Evolutionary conservation across 2,797 vertebrate species (phyloP).

Genomic region (Chloroceryle amazona): DNA sequence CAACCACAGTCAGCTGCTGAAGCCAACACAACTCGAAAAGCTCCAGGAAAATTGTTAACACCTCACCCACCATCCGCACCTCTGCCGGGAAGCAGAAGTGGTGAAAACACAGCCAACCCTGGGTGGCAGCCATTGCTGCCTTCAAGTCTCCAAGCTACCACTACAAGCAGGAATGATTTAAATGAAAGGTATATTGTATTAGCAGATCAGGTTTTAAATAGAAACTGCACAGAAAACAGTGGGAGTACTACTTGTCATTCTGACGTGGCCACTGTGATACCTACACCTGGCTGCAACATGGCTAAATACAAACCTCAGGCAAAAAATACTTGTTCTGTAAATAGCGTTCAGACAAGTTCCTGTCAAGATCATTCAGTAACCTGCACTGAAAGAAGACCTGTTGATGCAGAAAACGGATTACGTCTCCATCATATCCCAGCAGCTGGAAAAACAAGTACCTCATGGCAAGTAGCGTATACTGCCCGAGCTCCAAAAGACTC

Average conservation of each 20-base stretch:
- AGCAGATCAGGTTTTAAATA: conserved; percentile 56
- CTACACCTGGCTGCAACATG: conserved; percentile 57
- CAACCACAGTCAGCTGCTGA: conserved; percentile 82
- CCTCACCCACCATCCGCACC: conserved; percentile 85
- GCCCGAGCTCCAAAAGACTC: conserved; percentile 80
- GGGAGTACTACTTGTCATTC: conserved; percentile 39
- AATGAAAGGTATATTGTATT: conserved; percentile 47
- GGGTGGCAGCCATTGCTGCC: conserved; percentile 26
- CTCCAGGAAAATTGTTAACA: conserved; percentile 81
- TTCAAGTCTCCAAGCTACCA: conserved; percentile 52
- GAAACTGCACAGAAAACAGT: conserved; percentile 40
- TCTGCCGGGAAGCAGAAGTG: conserved; percentile 49
- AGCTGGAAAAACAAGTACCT: conserved; percentile 87
- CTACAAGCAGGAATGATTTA: neutral
- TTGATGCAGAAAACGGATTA: conserved; percentile 76
- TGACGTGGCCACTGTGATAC: conserved; percentile 56
- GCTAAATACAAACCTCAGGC: conserved; percentile 63
- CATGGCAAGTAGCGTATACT: conserved; percentile 81
- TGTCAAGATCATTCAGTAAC: conserved; percentile 64
- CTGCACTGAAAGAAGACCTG: conserved; percentile 60
- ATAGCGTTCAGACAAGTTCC: neutral
- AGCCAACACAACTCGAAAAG: conserved; percentile 78
- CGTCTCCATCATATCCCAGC: conserved; percentile 82
- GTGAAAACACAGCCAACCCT: conserved; percentile 29
- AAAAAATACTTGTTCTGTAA: conserved; percentile 59